phyloP scores from a whole-genome alignment of 1,140 invertebrate genomes.

The Bombus difficillimus region DNA sequence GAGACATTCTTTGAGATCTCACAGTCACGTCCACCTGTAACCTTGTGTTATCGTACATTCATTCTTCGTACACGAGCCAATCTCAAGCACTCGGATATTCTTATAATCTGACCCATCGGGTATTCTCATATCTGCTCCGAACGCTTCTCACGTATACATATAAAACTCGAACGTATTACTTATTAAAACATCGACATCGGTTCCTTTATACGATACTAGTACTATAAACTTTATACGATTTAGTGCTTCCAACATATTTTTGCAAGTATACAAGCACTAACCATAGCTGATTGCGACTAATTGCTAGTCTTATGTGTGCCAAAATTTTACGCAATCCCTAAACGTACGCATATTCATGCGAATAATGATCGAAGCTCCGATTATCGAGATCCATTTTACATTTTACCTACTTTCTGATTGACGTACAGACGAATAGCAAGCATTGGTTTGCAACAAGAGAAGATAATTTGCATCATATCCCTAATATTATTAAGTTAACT shows the following conservation, averaged over 20 bases:
- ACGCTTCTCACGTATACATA: background rate
- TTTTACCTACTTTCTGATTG: slow-evolving; percentile 32
- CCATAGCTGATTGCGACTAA: background rate
- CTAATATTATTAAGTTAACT: too few relatives aligned
- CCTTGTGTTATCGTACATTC: background rate
- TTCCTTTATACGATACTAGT: too few relatives aligned
- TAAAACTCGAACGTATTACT: background rate
- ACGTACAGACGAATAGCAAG: background rate
- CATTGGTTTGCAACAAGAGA: background rate
- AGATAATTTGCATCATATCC: background rate
- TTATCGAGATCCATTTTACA: slow-evolving; percentile 43
- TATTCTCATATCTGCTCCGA: background rate
- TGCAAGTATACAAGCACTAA: background rate
- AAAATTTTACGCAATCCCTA: background rate
- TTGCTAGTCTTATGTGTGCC: too few relatives aligned
- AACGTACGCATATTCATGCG: background rate
- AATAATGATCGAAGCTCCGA: slow-evolving; percentile 2
- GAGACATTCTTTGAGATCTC: background rate
- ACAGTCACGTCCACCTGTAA: background rate
- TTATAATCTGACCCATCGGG: background rate
- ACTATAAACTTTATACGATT: too few relatives aligned
- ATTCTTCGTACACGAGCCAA: background rate
- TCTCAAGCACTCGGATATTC: background rate
- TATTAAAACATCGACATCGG: background rate
- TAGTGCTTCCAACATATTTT: too few relatives aligned